These are phyloP conservation scores for Sardinella longiceps DNA, from an alignment of 2,797 vertebrate species.

Conservation along the genomic window DNA sequence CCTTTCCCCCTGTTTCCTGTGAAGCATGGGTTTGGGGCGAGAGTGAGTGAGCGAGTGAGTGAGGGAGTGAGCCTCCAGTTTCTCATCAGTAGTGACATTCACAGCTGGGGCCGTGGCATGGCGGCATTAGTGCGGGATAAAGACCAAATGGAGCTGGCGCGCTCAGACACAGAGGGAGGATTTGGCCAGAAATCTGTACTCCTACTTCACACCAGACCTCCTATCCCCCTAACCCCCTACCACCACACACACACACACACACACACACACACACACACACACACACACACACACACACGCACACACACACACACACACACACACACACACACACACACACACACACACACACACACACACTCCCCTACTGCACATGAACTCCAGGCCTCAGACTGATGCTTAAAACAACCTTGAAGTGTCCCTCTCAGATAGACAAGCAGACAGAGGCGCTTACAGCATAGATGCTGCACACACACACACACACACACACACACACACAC, in stretches of 20 bases:
- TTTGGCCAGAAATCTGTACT: constrained; percentile 10
- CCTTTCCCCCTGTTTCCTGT: background rate
- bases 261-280: background rate
- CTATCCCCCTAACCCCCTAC: background rate
- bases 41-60: background rate
- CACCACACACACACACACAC: background rate
- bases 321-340: constrained; percentile 16
- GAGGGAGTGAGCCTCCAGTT: constrained; percentile 6
- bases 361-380: background rate
- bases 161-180: constrained; percentile 3
- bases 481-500: background rate
- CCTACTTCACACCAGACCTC: background rate
- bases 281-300: background rate
- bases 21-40: background rate
- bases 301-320: background rate
- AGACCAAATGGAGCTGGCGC: constrained; percentile 26
- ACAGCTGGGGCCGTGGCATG: background rate
- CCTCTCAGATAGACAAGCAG: background rate
- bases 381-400: background rate
- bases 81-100: constrained; percentile 17
- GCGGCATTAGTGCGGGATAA: constrained; percentile 11
- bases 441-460: too few species aligned
- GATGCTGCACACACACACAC: background rate
- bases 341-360: background rate
- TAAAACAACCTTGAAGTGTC: background rate